These are phyloP conservation scores for Lepisosteus oculatus DNA, from an alignment of 2,113 vertebrate species.

Conservation along the genomic window DNA sequence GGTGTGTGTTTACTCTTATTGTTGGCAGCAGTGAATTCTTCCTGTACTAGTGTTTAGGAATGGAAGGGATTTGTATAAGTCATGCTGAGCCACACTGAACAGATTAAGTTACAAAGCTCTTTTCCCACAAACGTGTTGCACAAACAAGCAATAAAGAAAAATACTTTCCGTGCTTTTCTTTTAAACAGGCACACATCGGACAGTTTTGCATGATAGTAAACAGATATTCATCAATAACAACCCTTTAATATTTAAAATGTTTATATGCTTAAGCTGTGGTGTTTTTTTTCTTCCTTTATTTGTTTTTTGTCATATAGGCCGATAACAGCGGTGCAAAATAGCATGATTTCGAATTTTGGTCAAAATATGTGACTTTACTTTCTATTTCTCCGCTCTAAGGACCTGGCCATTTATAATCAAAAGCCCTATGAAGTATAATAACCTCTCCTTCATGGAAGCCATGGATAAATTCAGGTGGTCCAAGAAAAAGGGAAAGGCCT, in stretches of 20 bases:
- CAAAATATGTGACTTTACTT: no score
- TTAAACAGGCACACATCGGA: background rate
- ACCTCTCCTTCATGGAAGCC: constrained; percentile 81
- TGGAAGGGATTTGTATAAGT: constrained; percentile 21
- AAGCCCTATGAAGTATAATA: constrained; percentile 82
- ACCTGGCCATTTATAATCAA: constrained; percentile 85
- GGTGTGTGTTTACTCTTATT: constrained; percentile 11
- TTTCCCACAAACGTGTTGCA: constrained; percentile 19
- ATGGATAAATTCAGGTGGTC: constrained; percentile 87
- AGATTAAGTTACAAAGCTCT: constrained; percentile 37
- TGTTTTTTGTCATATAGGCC: no score
- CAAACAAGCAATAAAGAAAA: constrained; percentile 8
- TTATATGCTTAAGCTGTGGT: no score
- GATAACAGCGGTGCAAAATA: no score
- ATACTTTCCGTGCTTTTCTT: background rate
- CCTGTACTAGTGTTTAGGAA: constrained; percentile 23
- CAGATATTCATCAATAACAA: no score
- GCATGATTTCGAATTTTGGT: no score
- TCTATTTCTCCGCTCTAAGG: constrained; percentile 22
- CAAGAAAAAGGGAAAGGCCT: constrained; percentile 69
- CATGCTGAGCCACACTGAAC: constrained; percentile 25
- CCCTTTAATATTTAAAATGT: no score
- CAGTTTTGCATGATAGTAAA: no score
- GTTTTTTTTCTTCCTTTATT: no score
- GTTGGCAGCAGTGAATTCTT: constrained; percentile 15